phyloP scores from a whole-genome alignment of 1,140 invertebrate genomes.

The Melanaphis sacchari region DNA sequence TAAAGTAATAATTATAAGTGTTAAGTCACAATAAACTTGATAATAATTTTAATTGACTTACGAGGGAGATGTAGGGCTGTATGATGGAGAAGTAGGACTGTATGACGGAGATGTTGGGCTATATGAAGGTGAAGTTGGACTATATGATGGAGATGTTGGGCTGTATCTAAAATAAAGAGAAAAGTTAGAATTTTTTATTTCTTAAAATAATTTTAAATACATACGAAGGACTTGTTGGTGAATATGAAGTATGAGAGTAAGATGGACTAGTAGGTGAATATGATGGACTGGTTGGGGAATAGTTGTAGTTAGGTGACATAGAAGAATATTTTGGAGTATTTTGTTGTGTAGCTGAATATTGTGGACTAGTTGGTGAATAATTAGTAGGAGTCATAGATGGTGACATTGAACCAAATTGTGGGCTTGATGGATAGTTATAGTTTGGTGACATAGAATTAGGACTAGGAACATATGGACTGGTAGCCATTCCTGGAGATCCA shows the following conservation, averaged over 20 bases:
- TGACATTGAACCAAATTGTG: conserved; percentile 76
- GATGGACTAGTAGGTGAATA: conserved; percentile 71
- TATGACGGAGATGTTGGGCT: conserved; percentile 29
- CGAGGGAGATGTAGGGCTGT: conserved; percentile 66
- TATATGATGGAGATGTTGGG: conserved; percentile 69
- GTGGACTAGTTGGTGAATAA: conserved; percentile 83
- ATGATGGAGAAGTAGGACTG: conserved; percentile 12
- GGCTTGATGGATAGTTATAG: conserved; percentile 82
- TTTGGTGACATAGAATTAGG: conserved; percentile 78
- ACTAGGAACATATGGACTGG: conserved; percentile 79
- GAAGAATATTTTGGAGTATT: conserved; percentile 74
- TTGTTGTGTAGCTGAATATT: conserved; percentile 75
- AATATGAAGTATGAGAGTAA: conserved; percentile 70
- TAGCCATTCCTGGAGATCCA: conserved; percentile 73
- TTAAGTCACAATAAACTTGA: not conserved
- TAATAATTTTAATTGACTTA: conserved; percentile 70
- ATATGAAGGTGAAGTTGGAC: conserved; percentile 64
- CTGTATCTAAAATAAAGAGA: conserved; percentile 64
- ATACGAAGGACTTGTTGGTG: conserved; percentile 67
- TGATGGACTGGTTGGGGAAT: conserved; percentile 69
- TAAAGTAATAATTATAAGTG: not conserved
- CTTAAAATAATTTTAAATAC: not conserved
- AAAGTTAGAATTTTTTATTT: not conserved
- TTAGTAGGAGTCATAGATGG: conserved; percentile 80
- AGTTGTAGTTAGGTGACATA: conserved; percentile 69